Conservation (phyloP, 2,113 vertebrate genomes). For the Syrmaticus mikado region DNA sequence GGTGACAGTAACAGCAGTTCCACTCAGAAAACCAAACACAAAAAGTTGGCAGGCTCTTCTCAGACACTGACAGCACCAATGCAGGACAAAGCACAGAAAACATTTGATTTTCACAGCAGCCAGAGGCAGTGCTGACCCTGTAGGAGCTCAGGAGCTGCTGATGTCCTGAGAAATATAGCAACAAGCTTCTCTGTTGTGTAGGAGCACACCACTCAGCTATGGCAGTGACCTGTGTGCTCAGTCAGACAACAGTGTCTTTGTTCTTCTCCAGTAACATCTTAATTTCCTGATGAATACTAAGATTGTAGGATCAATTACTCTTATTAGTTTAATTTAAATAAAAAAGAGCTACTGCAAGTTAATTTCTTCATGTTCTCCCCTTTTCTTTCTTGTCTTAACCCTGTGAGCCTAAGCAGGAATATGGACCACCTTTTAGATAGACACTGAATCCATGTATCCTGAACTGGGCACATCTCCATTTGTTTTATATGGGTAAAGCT, state of each 20-base stretch:
- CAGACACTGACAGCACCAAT: background rate
- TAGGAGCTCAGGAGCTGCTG: background rate
- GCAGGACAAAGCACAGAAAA: background rate
- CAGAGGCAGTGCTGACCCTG: background rate
- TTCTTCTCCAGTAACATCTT: background rate
- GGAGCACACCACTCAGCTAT: background rate
- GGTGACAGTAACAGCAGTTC: background rate
- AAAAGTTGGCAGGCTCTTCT: background rate
- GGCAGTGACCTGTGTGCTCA: background rate
- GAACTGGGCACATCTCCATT: background rate
- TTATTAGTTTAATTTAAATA: background rate
- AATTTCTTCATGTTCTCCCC: background rate
- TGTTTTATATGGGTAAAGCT: accelerated
- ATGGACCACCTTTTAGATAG: background rate
- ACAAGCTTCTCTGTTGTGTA: background rate
- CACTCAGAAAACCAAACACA: background rate
- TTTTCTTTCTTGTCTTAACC: background rate
- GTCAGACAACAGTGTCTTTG: background rate
- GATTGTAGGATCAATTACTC: background rate
- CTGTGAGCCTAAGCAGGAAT: background rate
- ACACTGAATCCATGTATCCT: background rate
- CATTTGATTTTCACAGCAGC: background rate
- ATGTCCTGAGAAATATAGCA: background rate
- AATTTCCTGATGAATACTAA: background rate
- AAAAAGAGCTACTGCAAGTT: background rate